Base-by-base conservation (phyloP, 2,113 vertebrate species). In the Notothenia coriiceps region DNA sequence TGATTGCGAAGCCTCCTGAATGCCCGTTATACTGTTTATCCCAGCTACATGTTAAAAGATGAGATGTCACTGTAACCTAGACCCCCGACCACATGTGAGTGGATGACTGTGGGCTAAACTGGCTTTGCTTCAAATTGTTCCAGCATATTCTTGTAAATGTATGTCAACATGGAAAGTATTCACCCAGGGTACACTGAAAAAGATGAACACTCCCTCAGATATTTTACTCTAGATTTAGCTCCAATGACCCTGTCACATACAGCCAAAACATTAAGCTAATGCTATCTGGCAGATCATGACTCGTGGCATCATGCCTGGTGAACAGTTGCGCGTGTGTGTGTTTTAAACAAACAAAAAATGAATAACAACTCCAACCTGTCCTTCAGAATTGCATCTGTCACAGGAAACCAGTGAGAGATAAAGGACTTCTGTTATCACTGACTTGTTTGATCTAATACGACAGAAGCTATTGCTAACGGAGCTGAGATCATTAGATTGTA, bases 331-430 rank as follows among this genome's bases (percentile, higher is more conserved):
- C 65, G 50, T 46, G 62, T 77, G 14, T 65, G 62, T 43, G 44
- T 33, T 33, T 55, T 69, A 6, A 25, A 56, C 54, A 46, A 7
- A 75, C 63, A 51, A 33, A 73, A 64, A 46, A 29, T 29, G 29
- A 4, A 29, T 3, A 29, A 29, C 29, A 75, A 20, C 35, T 20
- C 61, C 51, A 69, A 20, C 56, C 1, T 51, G 46, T 46, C 46
- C 44, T 17, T 63, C 44, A 49, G 74, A 15, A 64, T 55, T 76
- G 13, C n/a, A 22, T 73, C 63, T 66, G 35, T 77, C 29, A 74
- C 20, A 77, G 9, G 7, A 56, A 57, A 22, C 10, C 17, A 60
- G 50, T n/a, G 7, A 29, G 33, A 4, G 6, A 25, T 52, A 44
- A 17, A 2, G 4, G 10, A 56, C 50, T 4, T 2, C 4, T 3